These are phyloP conservation scores for Peromyscus californicus DNA, from an alignment of 2,113 vertebrate genomes.

Conservation along the genomic window DNA sequence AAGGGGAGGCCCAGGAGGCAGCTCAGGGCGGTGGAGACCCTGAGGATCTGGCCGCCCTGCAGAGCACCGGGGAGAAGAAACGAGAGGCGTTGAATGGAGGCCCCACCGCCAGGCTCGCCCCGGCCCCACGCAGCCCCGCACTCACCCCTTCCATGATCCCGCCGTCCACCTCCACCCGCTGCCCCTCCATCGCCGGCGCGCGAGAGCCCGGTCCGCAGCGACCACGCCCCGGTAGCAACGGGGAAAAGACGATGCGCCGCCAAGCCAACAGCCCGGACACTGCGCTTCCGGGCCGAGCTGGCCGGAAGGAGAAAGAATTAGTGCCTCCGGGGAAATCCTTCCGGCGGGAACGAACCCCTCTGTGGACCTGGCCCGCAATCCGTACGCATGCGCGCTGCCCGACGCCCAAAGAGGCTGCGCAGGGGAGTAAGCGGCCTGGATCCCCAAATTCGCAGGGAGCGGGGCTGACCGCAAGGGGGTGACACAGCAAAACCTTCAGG, in stretches of 20 bases:
- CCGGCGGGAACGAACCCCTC: fast-evolving
- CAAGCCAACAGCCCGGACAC: neutral
- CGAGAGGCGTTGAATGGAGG: neutral
- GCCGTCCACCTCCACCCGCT: conserved; percentile 92
- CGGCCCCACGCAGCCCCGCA: neutral
- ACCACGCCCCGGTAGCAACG: neutral
- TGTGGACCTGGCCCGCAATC: fast-evolving
- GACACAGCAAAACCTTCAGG: neutral
- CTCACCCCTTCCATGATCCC: conserved; percentile 98
- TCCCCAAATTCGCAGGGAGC: fast-evolving
- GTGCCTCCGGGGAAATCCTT: fast-evolving
- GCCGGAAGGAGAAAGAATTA: neutral
- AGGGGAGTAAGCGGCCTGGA: fast-evolving
- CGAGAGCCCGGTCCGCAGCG: neutral
- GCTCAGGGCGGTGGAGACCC: conserved; percentile 94
- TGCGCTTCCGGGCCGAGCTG: neutral
- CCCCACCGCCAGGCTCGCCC: too few relatives aligned
- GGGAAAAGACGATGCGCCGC: fast-evolving
- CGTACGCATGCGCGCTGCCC: neutral
- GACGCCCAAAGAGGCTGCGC: fast-evolving
- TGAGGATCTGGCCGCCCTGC: conserved; percentile 97
- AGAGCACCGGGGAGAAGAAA: neutral
- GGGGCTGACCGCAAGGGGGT: fast-evolving
- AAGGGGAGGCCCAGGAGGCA: conserved; percentile 92
- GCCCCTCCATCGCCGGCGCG: conserved; percentile 82